Conservation (phyloP, 2,113 vertebrate species). For the Antidorcas marsupialis region DNA sequence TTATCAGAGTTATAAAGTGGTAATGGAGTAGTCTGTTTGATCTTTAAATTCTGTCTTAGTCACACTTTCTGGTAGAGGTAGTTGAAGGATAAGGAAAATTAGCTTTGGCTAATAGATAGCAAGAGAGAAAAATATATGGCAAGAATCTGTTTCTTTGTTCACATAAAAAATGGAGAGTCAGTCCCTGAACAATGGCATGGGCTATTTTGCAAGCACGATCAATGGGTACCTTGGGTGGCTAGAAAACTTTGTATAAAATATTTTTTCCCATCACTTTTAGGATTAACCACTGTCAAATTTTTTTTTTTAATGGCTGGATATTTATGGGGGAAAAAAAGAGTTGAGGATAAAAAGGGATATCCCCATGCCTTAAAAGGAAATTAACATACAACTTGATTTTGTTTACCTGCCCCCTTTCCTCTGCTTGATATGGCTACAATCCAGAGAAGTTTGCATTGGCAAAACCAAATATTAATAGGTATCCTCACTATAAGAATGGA, state of each 20-base stretch:
- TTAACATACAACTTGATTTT: background rate
- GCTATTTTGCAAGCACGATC: background rate
- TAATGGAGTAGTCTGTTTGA: background rate
- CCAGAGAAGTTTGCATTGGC: background rate
- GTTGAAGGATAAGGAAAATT: background rate
- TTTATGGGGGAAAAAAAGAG: background rate
- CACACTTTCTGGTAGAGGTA: background rate
- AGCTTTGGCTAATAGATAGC: background rate
- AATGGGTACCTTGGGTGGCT: background rate
- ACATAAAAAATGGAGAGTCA: background rate
- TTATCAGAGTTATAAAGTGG: background rate
- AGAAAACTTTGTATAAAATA: background rate
- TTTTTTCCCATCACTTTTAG: background rate
- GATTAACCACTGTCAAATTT: background rate
- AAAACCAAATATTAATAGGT: background rate
- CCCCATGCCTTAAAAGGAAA: background rate
- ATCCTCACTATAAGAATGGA: background rate
- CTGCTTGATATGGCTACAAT: background rate
- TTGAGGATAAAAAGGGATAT: background rate
- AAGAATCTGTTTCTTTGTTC: background rate
- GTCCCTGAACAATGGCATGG: background rate
- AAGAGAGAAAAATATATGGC: background rate
- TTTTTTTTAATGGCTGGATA: background rate
- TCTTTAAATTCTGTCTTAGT: background rate
- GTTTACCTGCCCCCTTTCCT: background rate